Base-by-base conservation (phyloP, 2,888 invertebrate species). In the Plagiodera versicolora region DNA sequence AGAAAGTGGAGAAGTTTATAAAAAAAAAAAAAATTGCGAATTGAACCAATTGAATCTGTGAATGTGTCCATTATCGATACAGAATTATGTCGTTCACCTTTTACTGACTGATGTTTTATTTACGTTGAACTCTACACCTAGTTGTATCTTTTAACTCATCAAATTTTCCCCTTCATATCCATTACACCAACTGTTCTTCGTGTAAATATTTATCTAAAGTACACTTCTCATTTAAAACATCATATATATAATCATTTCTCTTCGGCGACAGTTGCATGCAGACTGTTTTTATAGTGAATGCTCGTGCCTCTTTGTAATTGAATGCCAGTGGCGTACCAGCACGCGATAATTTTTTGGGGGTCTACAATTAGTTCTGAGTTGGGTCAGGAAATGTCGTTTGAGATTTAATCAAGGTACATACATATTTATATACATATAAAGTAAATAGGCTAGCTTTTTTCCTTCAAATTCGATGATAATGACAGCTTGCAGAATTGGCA, bases 191-290 rank as follows among this genome's bases (percentile, higher is more conserved):
- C 20, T 53, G 53, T 35, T 39, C 18, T 44, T 17, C 20, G 14
- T 24, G 44, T 53, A 53, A 53, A 53, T 53, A 53, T 53, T 53
- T 53, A 53, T 53, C 35, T 44, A 44, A 44, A 24, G 28, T 44
- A 53, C 44, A 24, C 53, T 28, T 44, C 28, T 24, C 53, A 53
- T 44, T 53, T 44, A 53, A 53, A 53, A 53, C 53, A 53, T 53
- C 53, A 30, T 51, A 35, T 35, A 17, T 51, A 35, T 35, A 35
- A 44, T 53, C 47, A 57, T 64, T 61, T 64, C 55, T 24, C 55
- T 61, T 57, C 48, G n/a, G 32, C 54, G 61, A 63, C 65, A 66
- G 59, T 56, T 63, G 61, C 35, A 19, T n/a, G 51, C 61, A 64
- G 17, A 50, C 60, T 51, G 64, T 53, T 53, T 44, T 53, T 20